A percentile compares a stretch with the other conserved stretches of the same genome.
Conservation (phyloP, 2,113 vertebrate species). For the Syngnathus typhle region DNA sequence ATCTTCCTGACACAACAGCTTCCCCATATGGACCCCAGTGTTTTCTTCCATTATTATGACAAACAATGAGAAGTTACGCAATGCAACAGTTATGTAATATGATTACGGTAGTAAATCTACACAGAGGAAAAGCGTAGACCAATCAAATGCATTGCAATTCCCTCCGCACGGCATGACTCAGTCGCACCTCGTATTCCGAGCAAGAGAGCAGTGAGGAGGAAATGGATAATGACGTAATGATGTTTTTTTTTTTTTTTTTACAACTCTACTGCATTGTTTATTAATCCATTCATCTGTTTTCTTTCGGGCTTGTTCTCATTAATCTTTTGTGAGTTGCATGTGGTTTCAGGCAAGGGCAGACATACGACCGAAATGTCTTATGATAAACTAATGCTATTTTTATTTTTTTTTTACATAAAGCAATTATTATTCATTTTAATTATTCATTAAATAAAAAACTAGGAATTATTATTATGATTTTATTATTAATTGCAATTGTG, state of each 20-base stretch:
- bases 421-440: neutral
- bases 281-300: neutral
- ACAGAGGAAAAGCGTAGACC: neutral
- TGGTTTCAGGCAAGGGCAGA: neutral
- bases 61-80: neutral
- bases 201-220: too few species aligned
- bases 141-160: neutral
- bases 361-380: neutral
- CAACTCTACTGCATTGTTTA: neutral
- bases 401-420: neutral
- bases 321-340: neutral
- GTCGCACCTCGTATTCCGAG: neutral
- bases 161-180: neutral
- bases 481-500: too few species aligned
- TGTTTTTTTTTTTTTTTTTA: neutral
- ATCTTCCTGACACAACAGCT: neutral
- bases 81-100: neutral
- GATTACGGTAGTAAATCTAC: neutral
- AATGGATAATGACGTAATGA: neutral
- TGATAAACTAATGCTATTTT: neutral
- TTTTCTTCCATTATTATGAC: neutral
- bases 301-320: neutral
- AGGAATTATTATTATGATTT: too few species aligned
- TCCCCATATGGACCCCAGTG: neutral
- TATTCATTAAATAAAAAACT: too few species aligned